A percentile compares a stretch with the other conserved stretches of the same genome.
Evolutionary conservation across 2,113 vertebrate genomes (phyloP).

Genomic region (Limanda limanda): DNA sequence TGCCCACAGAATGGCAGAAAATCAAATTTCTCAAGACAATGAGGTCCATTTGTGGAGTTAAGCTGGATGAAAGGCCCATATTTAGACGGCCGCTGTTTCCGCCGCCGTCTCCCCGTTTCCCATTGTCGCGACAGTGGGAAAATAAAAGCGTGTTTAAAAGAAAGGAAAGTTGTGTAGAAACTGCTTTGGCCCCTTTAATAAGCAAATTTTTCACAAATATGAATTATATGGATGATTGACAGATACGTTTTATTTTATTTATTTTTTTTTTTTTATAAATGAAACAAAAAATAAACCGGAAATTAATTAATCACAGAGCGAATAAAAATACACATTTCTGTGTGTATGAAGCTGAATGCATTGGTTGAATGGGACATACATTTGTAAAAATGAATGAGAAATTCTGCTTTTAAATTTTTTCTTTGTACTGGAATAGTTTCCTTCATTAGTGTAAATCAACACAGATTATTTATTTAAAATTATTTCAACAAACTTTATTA

Average conservation of each 20-base stretch:
- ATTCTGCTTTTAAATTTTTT: too few species aligned
- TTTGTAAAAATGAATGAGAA: neutral
- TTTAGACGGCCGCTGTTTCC: slow-evolving; percentile 70
- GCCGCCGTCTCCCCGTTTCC: slow-evolving; percentile 51
- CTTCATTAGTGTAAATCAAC: slow-evolving; percentile 4
- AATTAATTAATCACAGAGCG: slow-evolving; percentile 33
- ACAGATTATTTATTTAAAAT: neutral
- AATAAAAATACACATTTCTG: slow-evolving; percentile 19
- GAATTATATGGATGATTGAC: slow-evolving; percentile 45
- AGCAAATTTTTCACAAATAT: slow-evolving; percentile 26
- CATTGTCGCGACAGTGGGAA: slow-evolving; percentile 60
- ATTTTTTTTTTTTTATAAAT: neutral
- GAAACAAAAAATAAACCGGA: slow-evolving; percentile 13
- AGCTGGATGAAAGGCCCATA: slow-evolving; percentile 80
- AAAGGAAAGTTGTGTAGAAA: slow-evolving; percentile 54
- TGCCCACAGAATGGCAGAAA: slow-evolving; percentile 76
- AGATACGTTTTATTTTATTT: slow-evolving; percentile 8
- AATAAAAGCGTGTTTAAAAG: slow-evolving; percentile 72
- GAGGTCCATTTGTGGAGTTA: slow-evolving; percentile 83
- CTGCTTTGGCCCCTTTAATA: slow-evolving; percentile 66
- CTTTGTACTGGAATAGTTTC: neutral
- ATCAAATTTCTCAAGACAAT: slow-evolving; percentile 84
- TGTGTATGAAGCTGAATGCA: slow-evolving; percentile 11
- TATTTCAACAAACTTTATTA: neutral
- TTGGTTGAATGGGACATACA: neutral